These are phyloP conservation scores for Caenorhabditis becei DNA, from an alignment of 2,888 invertebrate species.

Conservation along the genomic window DNA sequence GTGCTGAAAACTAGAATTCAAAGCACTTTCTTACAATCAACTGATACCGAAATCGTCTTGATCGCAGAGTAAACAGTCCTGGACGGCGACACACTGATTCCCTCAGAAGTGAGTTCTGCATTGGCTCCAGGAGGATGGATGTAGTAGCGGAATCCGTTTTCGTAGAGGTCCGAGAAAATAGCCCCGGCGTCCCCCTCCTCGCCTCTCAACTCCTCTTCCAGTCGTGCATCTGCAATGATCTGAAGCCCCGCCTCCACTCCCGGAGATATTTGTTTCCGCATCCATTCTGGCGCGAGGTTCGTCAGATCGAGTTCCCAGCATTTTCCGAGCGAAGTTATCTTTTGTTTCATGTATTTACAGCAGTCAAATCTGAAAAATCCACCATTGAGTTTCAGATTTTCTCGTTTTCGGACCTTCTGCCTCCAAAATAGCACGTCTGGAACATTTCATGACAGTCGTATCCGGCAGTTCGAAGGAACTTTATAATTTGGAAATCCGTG, in stretches of 20 bases:
- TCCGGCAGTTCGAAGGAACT: conserved; percentile 68
- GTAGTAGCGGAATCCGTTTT: conserved; percentile 78
- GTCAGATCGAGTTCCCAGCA: conserved; percentile 73
- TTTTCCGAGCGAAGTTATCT: conserved; percentile 77
- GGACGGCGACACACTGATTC: conserved; percentile 78
- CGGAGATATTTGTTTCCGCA: conserved; percentile 74
- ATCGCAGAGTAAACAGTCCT: conserved; percentile 74
- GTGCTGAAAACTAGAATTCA: conserved; percentile 58
- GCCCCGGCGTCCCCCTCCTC: conserved; percentile 55
- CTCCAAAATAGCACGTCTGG: conserved; percentile 73
- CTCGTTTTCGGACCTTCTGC: conserved; percentile 48
- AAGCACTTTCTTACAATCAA: neutral
- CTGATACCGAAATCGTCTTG: conserved; percentile 66
- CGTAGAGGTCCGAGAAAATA: conserved; percentile 72
- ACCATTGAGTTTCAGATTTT: neutral
- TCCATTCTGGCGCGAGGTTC: conserved; percentile 69
- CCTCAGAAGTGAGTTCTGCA: conserved; percentile 74
- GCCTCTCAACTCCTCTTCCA: conserved; percentile 70
- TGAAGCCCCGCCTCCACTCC: conserved; percentile 76
- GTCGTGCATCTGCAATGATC: conserved; percentile 72
- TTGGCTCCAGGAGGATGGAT: conserved; percentile 71
- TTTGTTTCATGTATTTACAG: conserved; percentile 72
- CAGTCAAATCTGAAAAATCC: conserved; percentile 62
- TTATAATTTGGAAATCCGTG: conserved; percentile 63
- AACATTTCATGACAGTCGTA: conserved; percentile 73